Evolutionary conservation across 1,140 invertebrate species (phyloP).

Genomic region (Asobara japonica): DNA sequence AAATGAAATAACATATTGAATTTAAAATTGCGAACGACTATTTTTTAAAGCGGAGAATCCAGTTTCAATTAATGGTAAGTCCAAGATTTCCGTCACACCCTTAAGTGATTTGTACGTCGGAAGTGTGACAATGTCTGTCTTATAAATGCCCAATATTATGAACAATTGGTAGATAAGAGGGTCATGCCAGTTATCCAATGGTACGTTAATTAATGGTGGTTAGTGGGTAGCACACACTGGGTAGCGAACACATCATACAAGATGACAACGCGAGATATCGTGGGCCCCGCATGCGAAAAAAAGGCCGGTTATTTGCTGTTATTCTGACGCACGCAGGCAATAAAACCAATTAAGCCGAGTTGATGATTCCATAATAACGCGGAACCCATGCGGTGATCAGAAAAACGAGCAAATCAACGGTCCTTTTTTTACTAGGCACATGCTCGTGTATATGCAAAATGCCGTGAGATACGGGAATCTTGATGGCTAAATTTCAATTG

Average conservation of each 20-base stretch:
- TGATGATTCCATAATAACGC: conserved; percentile 3
- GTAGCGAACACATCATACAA: background rate
- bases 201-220: conserved; percentile 19
- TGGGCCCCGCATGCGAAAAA: background rate
- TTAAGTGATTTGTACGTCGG: background rate
- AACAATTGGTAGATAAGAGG: background rate
- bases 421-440: too few species aligned
- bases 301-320: background rate
- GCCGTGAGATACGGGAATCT: too few species aligned
- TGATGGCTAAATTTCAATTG: too few species aligned
- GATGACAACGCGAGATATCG: conserved; percentile 1
- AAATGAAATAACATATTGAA: too few species aligned
- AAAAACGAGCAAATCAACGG: background rate
- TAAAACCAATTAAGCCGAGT: conserved; percentile 3
- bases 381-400: background rate
- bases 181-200: conserved; percentile 11
- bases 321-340: background rate
- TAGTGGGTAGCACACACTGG: background rate
- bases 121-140: background rate
- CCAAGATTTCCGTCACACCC: too few species aligned
- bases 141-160: conserved; percentile 1
- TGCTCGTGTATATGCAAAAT: too few species aligned
- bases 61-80: too few species aligned
- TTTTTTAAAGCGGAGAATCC: too few species aligned
- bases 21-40: too few species aligned